phyloP scores from a whole-genome alignment of 2,113 vertebrate species.

The Hemicordylus capensis region DNA sequence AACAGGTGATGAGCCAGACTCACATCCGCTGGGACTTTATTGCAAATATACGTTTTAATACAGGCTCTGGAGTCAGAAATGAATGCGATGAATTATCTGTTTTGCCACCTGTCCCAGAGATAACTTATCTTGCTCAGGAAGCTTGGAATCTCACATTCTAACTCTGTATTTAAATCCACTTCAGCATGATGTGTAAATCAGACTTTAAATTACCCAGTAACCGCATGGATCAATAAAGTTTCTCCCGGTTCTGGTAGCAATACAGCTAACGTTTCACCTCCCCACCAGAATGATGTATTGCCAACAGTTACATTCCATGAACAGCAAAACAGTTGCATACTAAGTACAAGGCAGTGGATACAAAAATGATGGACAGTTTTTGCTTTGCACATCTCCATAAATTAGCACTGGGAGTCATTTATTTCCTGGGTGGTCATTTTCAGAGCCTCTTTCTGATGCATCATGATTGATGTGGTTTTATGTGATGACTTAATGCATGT shows the following conservation, averaged over 20 bases:
- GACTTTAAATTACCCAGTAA: background rate
- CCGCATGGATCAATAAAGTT: background rate
- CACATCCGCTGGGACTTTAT: background rate
- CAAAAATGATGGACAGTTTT: background rate
- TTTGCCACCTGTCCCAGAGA: background rate
- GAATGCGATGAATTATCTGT: background rate
- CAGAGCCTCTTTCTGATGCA: background rate
- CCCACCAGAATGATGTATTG: background rate
- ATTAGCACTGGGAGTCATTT: background rate
- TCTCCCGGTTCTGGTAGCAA: background rate
- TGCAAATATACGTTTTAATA: background rate
- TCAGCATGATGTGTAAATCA: background rate
- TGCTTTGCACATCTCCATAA: background rate
- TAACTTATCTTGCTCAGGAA: background rate
- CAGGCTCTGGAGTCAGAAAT: background rate
- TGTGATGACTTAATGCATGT: no score
- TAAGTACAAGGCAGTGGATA: background rate
- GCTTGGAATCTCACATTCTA: background rate
- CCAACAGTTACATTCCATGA: background rate
- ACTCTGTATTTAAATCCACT: background rate
- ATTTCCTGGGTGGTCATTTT: background rate
- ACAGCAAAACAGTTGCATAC: background rate
- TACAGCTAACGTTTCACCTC: background rate
- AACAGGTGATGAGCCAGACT: background rate
- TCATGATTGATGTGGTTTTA: background rate